Conservation (phyloP, 2,113 vertebrate species). For the Hiodon tergisus region DNA sequence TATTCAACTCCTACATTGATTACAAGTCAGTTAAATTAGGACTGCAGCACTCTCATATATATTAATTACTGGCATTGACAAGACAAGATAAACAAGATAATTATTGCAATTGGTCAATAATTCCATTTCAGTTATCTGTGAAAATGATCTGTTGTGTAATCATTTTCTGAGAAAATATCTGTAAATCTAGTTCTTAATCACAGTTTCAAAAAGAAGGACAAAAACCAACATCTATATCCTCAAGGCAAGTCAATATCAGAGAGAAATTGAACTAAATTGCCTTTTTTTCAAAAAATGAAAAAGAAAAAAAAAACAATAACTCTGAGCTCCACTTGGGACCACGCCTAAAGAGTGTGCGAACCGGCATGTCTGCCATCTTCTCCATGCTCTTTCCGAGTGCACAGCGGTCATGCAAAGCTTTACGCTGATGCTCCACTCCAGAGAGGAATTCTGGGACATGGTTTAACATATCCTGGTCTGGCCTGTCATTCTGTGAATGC, state of each 20-base stretch:
- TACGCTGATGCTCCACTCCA: constrained; percentile 42
- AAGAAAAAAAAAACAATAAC: constrained; percentile 20
- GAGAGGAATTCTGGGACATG: constrained; percentile 29
- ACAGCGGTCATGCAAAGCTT: constrained; percentile 38
- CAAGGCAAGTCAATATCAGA: too few relatives aligned
- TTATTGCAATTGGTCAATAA: too few relatives aligned
- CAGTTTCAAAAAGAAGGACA: neutral
- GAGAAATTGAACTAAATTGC: too few relatives aligned
- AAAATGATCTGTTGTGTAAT: too few relatives aligned
- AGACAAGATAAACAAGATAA: too few relatives aligned
- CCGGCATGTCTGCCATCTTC: constrained; percentile 35
- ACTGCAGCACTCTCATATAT: too few relatives aligned
- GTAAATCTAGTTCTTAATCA: neutral
- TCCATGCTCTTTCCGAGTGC: constrained; percentile 21
- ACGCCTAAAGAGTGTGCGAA: constrained; percentile 36
- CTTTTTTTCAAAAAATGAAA: too few relatives aligned
- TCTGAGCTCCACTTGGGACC: constrained; percentile 28
- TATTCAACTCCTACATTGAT: too few relatives aligned
- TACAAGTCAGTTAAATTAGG: too few relatives aligned
- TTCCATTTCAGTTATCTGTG: too few relatives aligned
- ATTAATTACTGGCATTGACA: too few relatives aligned
- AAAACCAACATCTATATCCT: neutral
- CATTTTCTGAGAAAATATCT: too few relatives aligned
- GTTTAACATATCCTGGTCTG: constrained; percentile 28
- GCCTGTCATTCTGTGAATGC: constrained; percentile 41